These are phyloP conservation scores for Gopherus flavomarginatus DNA, from an alignment of 2,113 vertebrate species.

Conservation along the genomic window DNA sequence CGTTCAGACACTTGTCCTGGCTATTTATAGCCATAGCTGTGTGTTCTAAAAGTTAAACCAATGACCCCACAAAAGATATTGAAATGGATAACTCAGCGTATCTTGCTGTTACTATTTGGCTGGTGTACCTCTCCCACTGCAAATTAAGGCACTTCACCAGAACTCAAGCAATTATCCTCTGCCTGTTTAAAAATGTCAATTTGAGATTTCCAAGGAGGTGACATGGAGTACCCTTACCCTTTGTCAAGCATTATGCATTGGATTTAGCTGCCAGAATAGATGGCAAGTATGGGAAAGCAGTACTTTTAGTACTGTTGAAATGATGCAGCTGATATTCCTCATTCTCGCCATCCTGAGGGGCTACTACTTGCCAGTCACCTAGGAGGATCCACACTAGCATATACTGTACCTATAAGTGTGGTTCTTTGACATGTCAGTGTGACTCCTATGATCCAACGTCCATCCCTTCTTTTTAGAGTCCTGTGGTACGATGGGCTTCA, in stretches of 20 bases:
- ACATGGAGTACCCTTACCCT: background rate
- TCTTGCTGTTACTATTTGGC: background rate
- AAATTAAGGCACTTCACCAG: background rate
- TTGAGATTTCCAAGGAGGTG: background rate
- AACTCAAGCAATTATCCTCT: background rate
- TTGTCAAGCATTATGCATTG: background rate
- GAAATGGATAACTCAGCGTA: background rate
- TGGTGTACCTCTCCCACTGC: background rate
- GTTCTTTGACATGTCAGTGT: background rate
- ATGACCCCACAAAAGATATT: background rate
- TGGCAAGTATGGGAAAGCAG: background rate
- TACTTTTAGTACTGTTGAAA: background rate
- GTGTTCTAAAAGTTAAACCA: background rate
- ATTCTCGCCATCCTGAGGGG: background rate
- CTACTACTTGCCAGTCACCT: background rate
- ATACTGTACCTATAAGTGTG: background rate
- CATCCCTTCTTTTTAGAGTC: background rate
- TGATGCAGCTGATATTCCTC: background rate
- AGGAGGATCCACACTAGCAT: background rate
- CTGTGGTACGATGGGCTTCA: background rate
- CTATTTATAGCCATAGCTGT: background rate
- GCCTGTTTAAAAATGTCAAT: background rate
- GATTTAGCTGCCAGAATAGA: background rate
- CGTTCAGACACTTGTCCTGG: background rate
- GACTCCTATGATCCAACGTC: background rate